phyloP scores from a whole-genome alignment of 2,113 vertebrate genomes.

The Agapornis roseicollis region DNA sequence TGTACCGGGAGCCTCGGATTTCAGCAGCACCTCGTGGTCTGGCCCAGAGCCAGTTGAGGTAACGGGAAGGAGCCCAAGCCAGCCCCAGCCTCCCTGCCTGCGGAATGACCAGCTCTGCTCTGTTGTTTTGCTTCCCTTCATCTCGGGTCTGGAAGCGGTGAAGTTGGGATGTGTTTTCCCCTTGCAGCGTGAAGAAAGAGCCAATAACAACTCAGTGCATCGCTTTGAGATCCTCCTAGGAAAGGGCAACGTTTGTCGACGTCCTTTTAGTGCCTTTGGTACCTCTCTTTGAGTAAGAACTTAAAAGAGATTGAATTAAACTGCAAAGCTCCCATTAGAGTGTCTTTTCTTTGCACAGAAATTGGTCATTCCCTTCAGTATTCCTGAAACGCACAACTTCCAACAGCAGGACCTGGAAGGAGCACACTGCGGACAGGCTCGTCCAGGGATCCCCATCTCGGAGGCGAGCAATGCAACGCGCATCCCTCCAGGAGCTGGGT shows the following conservation, averaged over 20 bases:
- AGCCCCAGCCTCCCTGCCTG: neutral
- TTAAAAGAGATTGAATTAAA: neutral
- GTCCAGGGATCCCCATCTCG: neutral
- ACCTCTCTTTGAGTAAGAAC: neutral
- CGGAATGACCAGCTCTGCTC: neutral
- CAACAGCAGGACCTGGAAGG: neutral
- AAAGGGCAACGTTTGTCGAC: neutral
- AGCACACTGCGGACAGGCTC: neutral
- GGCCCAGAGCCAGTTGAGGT: constrained; percentile 27
- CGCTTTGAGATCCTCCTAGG: neutral
- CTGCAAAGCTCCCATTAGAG: neutral
- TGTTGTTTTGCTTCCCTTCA: neutral
- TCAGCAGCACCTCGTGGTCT: neutral
- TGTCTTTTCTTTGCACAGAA: neutral
- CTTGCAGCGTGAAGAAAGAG: neutral
- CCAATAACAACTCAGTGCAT: neutral
- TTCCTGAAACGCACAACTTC: neutral
- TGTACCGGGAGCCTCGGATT: constrained; percentile 9
- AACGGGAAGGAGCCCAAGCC: neutral
- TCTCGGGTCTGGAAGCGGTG: neutral
- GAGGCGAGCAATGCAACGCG: neutral
- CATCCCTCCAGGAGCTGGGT: neutral
- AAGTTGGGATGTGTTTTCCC: neutral
- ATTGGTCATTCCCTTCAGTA: neutral
- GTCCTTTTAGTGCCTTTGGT: neutral